Evolutionary conservation across 2,797 vertebrate species (phyloP).

Genomic region (Enteromius thamalakanensis): DNA sequence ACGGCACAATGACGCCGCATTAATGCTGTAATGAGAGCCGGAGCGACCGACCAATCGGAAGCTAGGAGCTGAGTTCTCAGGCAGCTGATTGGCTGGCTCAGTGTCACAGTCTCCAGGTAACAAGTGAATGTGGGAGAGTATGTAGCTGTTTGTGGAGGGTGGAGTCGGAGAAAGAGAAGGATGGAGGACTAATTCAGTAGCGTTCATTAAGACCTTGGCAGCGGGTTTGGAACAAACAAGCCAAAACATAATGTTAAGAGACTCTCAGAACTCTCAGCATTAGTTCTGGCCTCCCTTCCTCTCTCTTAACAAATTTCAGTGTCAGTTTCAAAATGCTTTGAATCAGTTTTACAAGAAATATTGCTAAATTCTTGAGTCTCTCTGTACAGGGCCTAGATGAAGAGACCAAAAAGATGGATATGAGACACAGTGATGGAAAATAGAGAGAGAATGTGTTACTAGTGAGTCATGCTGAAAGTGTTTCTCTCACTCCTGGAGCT

Average conservation of each 20-base stretch:
- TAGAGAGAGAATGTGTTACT: not conserved
- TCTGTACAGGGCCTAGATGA: not conserved
- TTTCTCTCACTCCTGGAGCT: not conserved
- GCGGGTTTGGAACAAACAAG: not conserved
- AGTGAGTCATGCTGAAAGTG: not conserved
- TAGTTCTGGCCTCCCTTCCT: not conserved
- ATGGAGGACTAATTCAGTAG: conserved; percentile 40
- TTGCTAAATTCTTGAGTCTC: not conserved
- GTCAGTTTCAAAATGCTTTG: conserved; percentile 41
- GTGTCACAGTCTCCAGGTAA: conserved; percentile 80
- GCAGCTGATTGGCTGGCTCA: conserved; percentile 72
- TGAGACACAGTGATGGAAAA: not conserved
- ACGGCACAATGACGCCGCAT: conserved; percentile 72
- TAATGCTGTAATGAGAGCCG: conserved; percentile 72
- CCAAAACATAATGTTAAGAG: not conserved
- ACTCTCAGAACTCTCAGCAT: not conserved
- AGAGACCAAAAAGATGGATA: not conserved
- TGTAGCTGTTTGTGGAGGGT: conserved; percentile 59
- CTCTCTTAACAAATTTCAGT: not conserved
- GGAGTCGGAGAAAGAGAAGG: conserved; percentile 37
- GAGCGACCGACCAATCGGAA: conserved; percentile 69
- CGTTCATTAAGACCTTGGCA: not conserved
- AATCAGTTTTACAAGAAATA: not conserved
- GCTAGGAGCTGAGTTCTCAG: conserved; percentile 68
- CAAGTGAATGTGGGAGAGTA: conserved; percentile 71